Conservation (phyloP, 2,797 vertebrate genomes). For the Propithecus perrieri region DNA sequence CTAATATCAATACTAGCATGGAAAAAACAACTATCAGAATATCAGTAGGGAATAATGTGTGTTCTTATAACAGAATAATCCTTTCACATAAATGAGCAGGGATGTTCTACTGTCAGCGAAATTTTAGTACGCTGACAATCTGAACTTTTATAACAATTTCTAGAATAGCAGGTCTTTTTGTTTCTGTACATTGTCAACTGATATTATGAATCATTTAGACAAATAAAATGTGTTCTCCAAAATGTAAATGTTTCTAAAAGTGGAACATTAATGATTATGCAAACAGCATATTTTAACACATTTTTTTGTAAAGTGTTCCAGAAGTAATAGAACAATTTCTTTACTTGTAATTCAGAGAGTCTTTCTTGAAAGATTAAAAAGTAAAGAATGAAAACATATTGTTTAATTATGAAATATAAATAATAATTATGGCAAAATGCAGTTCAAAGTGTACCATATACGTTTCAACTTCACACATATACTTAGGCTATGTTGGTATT, state of each 20-base stretch:
- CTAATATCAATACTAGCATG: neutral
- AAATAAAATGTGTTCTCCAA: slow-evolving; percentile 17
- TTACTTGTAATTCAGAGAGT: neutral
- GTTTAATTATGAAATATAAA: neutral
- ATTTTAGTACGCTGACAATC: neutral
- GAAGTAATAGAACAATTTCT: neutral
- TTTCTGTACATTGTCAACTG: neutral
- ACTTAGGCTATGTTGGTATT: neutral
- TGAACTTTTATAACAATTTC: neutral
- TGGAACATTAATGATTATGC: neutral
- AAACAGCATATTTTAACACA: neutral
- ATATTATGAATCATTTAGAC: slow-evolving; percentile 18
- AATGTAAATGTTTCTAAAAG: neutral
- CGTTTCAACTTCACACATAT: neutral
- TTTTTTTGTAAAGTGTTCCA: slow-evolving; percentile 9
- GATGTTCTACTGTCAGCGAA: neutral
- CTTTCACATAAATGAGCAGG: neutral
- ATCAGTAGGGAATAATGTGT: neutral
- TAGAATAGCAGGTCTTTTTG: neutral
- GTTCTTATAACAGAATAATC: neutral
- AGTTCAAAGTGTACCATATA: neutral
- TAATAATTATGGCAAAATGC: neutral
- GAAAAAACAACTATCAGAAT: neutral
- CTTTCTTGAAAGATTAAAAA: neutral
- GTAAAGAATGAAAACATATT: neutral